Base-by-base conservation (phyloP, 2,797 vertebrate genomes). In the Notolepis coatsorum region DNA sequence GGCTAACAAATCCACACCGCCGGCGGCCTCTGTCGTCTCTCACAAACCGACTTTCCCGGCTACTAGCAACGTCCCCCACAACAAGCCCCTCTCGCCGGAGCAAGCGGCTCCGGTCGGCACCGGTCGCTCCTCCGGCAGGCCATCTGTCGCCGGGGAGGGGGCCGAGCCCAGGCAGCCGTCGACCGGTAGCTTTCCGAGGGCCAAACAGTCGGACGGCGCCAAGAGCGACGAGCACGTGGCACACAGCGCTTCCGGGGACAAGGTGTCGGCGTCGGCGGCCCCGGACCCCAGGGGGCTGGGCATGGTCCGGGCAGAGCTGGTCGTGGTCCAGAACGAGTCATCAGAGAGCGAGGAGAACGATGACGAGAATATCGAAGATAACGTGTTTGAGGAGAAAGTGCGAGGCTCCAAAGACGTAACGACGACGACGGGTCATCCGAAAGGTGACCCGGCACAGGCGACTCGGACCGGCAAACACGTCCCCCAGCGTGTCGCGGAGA, bases 301-400 rank as follows among this genome's bases (percentile, higher is more conserved):
- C 20, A 77, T 90, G 65, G 92, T 93, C 48, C 85, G 88, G 2
- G 86, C 92, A 3, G 94, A 96, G 63, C 81, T 95, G 42, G 88
- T 94, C 21, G 90, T 91, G 28, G 92, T 94, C 65, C 91, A 95
- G 80, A 93, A 92, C 43, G 94, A 95, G 75, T 94, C 93, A 18
- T 96, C 94, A 0, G 95, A 94, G 68, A 91, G 91, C 38, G 93
- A 94, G 2, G 92, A 91, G 31, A 87, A 85, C 2, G 92, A 91
- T 12, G 85, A 90, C 2, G 88, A 84, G 2, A 52, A 55, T 12
- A 60, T 79, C 37, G 89, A 91, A 12, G 89, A 92, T 68, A 65
- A 75, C 39, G 21, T 89, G 43, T 90, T 93, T 76, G 70, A 89
- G 37, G 91, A 91, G 45, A 86, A 66, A 6, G 73, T 54, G 35